Base-by-base conservation (phyloP, 1,140 invertebrate species). In the Trachymyrmex cornetzi region DNA sequence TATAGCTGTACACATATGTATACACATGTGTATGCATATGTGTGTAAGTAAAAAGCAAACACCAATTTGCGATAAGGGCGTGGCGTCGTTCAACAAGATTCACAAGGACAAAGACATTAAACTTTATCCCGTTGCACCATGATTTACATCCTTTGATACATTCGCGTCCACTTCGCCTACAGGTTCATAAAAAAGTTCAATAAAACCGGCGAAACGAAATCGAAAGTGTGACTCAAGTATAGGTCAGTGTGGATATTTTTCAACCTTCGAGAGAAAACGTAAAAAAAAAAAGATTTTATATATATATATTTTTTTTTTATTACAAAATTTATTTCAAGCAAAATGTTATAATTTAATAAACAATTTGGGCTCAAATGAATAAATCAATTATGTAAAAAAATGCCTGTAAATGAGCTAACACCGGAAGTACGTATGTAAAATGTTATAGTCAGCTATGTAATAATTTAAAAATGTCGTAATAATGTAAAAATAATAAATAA, bases 51-150 rank as follows among this genome's bases (percentile, higher is more conserved):
- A 71, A 74, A 74, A 86, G 22, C 71, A 53, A 85, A 71, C 16
- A 74, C n/a, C 66, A 50, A 86, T 86, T 77, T 74, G 71, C 27
- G 71, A 85, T 53, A 50, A 87, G 74, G 87, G 87, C 75, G 87
- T 88, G 87, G 87, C 74, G 66, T 55, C 84, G 55, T 87, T 86
- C 72, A 34, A 24, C 87, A 24, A 87, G 81, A 85, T 85, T 77
- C 81, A 44, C 81, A 85, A 88, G 75, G 85, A 88, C 85, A 80
- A 48, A 87, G 85, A 87, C 75, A 61, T 88, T 74, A 87, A 87
- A 59, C 50, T 81, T 81, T 80, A 64, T 86, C 61, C 59, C 38
- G 38, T 87, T 79, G 85, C 85, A 66, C 22, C 53, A 64, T 34
- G 7, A 57, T 55, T 88, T 77, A n/a, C 64, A 87, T 77, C 55